Conservation (phyloP, 1,140 invertebrate genomes). For the Zaprionus camerounensis region DNA sequence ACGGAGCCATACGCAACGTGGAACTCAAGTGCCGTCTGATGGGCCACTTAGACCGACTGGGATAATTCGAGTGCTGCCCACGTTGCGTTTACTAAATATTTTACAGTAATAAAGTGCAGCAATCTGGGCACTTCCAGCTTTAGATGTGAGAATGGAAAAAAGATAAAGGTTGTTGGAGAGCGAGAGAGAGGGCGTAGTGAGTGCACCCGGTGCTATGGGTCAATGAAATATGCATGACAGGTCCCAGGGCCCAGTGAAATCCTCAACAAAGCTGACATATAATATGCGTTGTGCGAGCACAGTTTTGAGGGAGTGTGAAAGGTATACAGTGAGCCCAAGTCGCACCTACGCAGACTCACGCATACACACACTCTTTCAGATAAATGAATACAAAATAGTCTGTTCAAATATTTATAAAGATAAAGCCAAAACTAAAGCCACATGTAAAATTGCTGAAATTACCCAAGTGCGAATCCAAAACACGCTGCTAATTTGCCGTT, state of each 20-base stretch:
- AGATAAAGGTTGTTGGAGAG: neutral
- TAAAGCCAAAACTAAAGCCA: slow-evolving; percentile 31
- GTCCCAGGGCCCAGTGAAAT: slow-evolving; percentile 25
- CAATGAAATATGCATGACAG: slow-evolving; percentile 52
- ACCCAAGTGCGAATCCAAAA: slow-evolving; percentile 42
- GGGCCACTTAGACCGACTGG: neutral
- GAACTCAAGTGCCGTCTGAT: neutral
- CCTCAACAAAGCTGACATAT: slow-evolving; percentile 57
- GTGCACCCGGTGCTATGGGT: neutral
- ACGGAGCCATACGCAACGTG: neutral
- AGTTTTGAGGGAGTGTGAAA: slow-evolving; percentile 36
- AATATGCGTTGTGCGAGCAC: slow-evolving; percentile 39
- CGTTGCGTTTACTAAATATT: slow-evolving; percentile 51
- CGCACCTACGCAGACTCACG: slow-evolving; percentile 5
- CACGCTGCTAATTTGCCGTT: slow-evolving; percentile 45
- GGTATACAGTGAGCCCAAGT: neutral
- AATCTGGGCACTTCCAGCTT: slow-evolving; percentile 42
- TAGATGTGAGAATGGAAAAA: neutral
- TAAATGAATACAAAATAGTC: slow-evolving; percentile 40
- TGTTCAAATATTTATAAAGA: slow-evolving; percentile 59
- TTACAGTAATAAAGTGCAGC: slow-evolving; percentile 53
- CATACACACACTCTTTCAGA: neutral
- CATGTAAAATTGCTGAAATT: slow-evolving; percentile 52
- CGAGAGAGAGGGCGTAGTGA: neutral
- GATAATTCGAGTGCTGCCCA: neutral